Conservation (phyloP, 2,888 invertebrate genomes). For the Dioctria linearis region DNA sequence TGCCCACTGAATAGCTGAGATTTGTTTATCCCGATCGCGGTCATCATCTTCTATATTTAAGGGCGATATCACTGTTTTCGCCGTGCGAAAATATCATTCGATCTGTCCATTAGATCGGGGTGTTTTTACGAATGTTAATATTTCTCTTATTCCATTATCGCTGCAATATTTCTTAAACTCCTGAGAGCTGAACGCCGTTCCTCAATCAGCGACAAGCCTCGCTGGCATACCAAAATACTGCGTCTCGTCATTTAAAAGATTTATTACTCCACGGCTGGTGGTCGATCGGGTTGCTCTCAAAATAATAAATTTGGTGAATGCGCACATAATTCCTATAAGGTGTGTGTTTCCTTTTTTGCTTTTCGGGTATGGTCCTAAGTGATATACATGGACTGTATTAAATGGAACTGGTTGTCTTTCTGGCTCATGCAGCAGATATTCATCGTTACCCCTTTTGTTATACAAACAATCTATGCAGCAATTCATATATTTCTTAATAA, state of each 20-base stretch:
- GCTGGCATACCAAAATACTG: conserved; percentile 24
- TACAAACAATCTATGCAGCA: too few relatives aligned
- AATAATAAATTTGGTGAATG: too few relatives aligned
- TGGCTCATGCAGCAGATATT: too few relatives aligned
- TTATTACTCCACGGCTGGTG: not conserved
- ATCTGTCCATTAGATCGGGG: too few relatives aligned
- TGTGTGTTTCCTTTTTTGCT: too few relatives aligned
- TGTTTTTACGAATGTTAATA: not conserved
- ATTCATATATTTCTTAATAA: too few relatives aligned
- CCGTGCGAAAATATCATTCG: conserved; percentile 25
- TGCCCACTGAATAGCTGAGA: conserved; percentile 40
- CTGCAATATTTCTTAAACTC: conserved; percentile 7
- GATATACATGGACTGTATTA: too few relatives aligned
- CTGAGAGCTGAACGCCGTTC: conserved; percentile 4
- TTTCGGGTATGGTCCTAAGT: too few relatives aligned
- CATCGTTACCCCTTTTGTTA: too few relatives aligned
- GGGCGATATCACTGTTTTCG: not conserved
- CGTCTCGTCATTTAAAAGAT: not conserved
- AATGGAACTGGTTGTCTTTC: too few relatives aligned
- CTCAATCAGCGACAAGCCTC: conserved; percentile 1
- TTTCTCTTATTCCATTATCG: not conserved
- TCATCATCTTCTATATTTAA: not conserved
- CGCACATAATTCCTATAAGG: too few relatives aligned
- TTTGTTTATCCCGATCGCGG: conserved; percentile 24
- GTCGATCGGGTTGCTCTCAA: not conserved